Percentiles rank a stretch among this genome's conserved stretches.
Conservation (phyloP, 2,888 invertebrate species). For the Choristoneura rosaceana region DNA sequence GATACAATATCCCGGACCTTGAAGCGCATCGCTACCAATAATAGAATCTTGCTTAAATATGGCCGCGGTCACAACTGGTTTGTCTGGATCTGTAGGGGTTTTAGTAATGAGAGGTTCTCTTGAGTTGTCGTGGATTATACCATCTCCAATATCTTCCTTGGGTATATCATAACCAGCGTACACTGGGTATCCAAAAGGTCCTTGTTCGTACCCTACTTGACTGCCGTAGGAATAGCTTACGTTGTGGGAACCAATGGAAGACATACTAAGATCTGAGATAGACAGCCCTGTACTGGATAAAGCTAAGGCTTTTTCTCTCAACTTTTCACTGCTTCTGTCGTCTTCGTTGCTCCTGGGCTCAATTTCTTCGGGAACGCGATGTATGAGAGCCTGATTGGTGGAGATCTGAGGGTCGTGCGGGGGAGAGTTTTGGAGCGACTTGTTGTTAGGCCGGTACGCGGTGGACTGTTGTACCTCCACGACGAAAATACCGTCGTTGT, state of each 20-base stretch:
- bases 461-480: slow-evolving; percentile 87
- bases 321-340: slow-evolving; percentile 64
- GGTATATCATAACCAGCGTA: slow-evolving; percentile 86
- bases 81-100: slow-evolving; percentile 82
- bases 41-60: slow-evolving; percentile 88
- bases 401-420: slow-evolving; percentile 76
- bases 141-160: slow-evolving; percentile 66
- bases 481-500: slow-evolving; percentile 90
- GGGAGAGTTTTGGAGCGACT: slow-evolving; percentile 65
- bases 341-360: slow-evolving; percentile 70
- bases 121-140: slow-evolving; percentile 73
- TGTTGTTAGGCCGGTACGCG: slow-evolving; percentile 72
- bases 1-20: slow-evolving; percentile 78
- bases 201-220: slow-evolving; percentile 91
- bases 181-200: slow-evolving; percentile 89
- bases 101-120: slow-evolving; percentile 81
- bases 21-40: slow-evolving; percentile 74
- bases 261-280: slow-evolving; percentile 92
- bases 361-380: slow-evolving; percentile 74
- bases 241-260: slow-evolving; percentile 89
- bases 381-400: slow-evolving; percentile 80
- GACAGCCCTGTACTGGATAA: slow-evolving; percentile 91
- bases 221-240: slow-evolving; percentile 92
- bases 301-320: slow-evolving; percentile 78
- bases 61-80: slow-evolving; percentile 89